Percentiles rank a stretch among this genome's conserved stretches.
These are phyloP conservation scores for Idaea straminata DNA, from an alignment of 2,888 invertebrate genomes.

Conservation along the genomic window DNA sequence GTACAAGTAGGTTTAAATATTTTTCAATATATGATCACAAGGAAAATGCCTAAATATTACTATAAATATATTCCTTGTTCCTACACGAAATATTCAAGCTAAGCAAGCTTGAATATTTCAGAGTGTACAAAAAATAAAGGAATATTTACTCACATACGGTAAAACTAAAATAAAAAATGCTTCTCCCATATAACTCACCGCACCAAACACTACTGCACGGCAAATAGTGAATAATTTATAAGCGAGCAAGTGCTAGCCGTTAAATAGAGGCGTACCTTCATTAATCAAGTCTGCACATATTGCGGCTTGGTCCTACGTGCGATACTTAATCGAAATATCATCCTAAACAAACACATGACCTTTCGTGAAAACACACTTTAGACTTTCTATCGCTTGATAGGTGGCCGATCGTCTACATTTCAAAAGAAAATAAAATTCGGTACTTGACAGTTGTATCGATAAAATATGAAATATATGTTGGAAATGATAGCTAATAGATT, in stretches of 20 bases:
- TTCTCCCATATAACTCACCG: background rate
- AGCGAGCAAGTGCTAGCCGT: conserved; percentile 18
- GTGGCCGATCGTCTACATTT: background rate
- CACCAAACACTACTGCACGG: conserved; percentile 4
- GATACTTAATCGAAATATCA: conserved; percentile 59
- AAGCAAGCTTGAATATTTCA: background rate
- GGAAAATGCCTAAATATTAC: too few relatives aligned
- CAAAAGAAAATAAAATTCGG: too few relatives aligned
- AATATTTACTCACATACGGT: background rate
- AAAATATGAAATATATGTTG: too few relatives aligned
- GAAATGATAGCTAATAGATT: too few relatives aligned
- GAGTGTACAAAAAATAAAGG: background rate
- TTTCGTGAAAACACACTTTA: conserved; percentile 35
- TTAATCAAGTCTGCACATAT: conserved; percentile 55
- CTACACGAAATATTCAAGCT: background rate
- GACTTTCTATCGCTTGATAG: conserved; percentile 1
- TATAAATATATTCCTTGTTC: too few relatives aligned
- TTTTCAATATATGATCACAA: too few relatives aligned
- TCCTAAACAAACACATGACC: conserved; percentile 64
- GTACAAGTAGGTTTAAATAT: too few relatives aligned
- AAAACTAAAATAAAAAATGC: background rate
- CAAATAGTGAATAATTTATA: conserved; percentile 37
- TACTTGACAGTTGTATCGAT: too few relatives aligned
- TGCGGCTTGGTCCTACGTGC: conserved; percentile 37
- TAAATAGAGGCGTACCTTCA: conserved; percentile 37